phyloP scores from a whole-genome alignment of 2,797 vertebrate genomes.

The Thripadectes ignobilis region DNA sequence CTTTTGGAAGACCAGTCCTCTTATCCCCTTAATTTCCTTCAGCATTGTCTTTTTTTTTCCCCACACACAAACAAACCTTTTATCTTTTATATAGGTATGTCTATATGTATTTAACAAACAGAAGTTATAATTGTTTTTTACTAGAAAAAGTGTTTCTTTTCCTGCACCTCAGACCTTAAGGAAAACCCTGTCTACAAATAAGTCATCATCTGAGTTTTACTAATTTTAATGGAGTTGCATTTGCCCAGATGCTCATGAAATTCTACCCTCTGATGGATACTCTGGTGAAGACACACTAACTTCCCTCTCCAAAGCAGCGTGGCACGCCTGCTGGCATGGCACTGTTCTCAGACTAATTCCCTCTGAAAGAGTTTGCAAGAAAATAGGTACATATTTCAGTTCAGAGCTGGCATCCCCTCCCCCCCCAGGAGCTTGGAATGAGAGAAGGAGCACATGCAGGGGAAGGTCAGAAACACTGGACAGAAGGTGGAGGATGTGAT shows the following conservation, averaged over 20 bases:
- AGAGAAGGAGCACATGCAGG: not conserved
- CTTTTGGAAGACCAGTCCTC: not conserved
- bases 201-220: not conserved
- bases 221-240: not conserved
- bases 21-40: not conserved
- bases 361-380: not conserved
- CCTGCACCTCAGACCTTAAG: not conserved
- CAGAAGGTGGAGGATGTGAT: not conserved
- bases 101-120: not conserved
- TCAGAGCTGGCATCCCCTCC: not conserved
- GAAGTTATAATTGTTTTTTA: not conserved
- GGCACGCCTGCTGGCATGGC: not conserved
- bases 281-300: not conserved
- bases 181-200: not conserved
- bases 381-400: not conserved
- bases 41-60: not conserved
- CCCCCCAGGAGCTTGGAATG: not conserved
- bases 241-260: not conserved
- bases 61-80: not conserved
- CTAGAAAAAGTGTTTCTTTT: not conserved
- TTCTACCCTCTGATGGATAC: not conserved
- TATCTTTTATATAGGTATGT: not conserved
- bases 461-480: conserved; percentile 15
- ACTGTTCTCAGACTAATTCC: not conserved
- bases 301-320: not conserved